Evolutionary conservation across 1,140 invertebrate genomes (phyloP).

Genomic region (Drosophila subpulchrella): DNA sequence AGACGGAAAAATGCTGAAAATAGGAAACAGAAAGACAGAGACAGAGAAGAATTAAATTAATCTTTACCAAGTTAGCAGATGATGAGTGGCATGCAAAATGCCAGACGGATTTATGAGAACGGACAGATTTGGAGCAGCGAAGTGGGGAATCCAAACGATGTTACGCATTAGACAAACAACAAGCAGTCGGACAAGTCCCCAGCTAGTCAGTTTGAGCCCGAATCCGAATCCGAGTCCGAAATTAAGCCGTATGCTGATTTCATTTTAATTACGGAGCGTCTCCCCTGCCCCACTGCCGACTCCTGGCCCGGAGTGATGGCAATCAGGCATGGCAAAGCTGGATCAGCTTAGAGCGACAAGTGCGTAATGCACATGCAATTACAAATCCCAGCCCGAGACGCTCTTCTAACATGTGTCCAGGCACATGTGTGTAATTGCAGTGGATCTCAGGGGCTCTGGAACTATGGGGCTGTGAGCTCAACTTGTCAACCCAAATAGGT

Average conservation of each 20-base stretch:
- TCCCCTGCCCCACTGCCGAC: slow-evolving; percentile 7
- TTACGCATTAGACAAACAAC: slow-evolving; percentile 82
- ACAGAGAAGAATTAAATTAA: slow-evolving; percentile 65
- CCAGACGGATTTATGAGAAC: slow-evolving; percentile 78
- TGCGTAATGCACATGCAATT: slow-evolving; percentile 77
- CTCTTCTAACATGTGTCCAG: slow-evolving; percentile 25
- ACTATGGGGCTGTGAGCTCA: slow-evolving; percentile 17
- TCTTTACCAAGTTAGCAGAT: slow-evolving; percentile 63
- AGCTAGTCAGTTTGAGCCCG: slow-evolving; percentile 1
- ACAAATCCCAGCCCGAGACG: slow-evolving; percentile 46
- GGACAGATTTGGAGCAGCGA: slow-evolving; percentile 76
- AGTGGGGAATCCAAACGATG: slow-evolving; percentile 62
- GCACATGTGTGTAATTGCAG: slow-evolving; percentile 56
- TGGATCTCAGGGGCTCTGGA: slow-evolving; percentile 17
- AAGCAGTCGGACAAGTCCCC: slow-evolving; percentile 60
- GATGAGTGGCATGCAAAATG: slow-evolving; percentile 81
- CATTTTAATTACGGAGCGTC: slow-evolving; percentile 77
- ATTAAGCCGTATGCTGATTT: slow-evolving; percentile 83
- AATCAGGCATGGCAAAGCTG: slow-evolving; percentile 80
- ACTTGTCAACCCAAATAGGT: slow-evolving; percentile 65
- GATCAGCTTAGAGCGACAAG: slow-evolving; percentile 82
- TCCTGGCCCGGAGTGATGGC: slow-evolving; percentile 51
- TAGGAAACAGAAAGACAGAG: slow-evolving; percentile 23
- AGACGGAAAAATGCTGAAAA: slow-evolving; percentile 38
- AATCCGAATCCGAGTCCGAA: slow-evolving; percentile 22